phyloP scores from a whole-genome alignment of 2,113 vertebrate genomes.

The Cyanoliseus patagonus region DNA sequence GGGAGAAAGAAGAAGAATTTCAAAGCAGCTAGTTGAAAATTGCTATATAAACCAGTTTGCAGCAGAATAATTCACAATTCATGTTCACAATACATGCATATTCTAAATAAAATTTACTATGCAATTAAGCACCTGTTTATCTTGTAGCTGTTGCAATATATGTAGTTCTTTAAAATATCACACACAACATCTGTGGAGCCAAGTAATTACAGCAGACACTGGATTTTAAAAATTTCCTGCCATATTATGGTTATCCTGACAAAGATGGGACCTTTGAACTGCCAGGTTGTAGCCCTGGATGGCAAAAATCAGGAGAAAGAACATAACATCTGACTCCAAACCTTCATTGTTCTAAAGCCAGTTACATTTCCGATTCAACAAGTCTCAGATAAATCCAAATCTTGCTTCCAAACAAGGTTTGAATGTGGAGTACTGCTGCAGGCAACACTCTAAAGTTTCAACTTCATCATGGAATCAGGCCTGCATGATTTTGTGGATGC shows the following conservation, averaged over 20 bases:
- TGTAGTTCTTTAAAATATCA: background rate
- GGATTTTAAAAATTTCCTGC: background rate
- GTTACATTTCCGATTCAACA: background rate
- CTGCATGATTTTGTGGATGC: background rate
- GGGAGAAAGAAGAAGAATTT: background rate
- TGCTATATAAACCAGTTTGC: background rate
- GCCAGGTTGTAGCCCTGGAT: background rate
- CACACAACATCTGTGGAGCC: background rate
- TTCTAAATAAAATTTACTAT: background rate
- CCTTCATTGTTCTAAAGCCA: background rate
- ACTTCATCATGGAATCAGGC: background rate
- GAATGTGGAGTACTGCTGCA: background rate
- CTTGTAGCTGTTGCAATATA: background rate
- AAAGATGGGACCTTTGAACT: background rate
- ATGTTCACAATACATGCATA: background rate
- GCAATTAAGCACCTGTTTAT: background rate
- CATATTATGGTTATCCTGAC: background rate
- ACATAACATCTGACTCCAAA: background rate
- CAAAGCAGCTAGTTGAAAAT: background rate
- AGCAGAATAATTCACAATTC: background rate
- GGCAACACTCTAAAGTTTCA: background rate
- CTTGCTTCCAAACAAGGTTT: background rate
- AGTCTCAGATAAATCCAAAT: background rate
- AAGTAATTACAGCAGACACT: background rate
- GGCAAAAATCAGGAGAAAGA: background rate